Evolutionary conservation across 2,888 invertebrate genomes (phyloP), one percentile per base, ranked within the genome.

Genomic region (Ferrisia virgata): DNA sequence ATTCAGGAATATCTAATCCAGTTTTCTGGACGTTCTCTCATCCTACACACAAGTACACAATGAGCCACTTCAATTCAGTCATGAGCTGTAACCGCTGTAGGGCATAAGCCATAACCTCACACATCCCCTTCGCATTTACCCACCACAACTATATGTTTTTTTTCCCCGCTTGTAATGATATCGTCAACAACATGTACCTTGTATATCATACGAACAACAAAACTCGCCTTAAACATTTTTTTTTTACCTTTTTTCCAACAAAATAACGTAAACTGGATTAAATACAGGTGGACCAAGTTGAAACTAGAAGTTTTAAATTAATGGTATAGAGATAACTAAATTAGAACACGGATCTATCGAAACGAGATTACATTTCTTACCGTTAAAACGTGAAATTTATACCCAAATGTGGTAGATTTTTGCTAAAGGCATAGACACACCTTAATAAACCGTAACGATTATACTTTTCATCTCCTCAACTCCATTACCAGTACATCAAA

Each of bases 341-440:
- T 80, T 80, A 80, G 80, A 80, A 80, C 80, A 80, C 80, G 80
- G 80, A 80, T 80, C 80, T 80, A 80, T 53, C 33, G 80, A 80
- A 47, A 47, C 43, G 53, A 80, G 80, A 80, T 53, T 47, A 80
- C 80, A 47, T 80, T 80, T 80, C 80, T 47, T 76, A 28, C 53
- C 80, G 80, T 80, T 28, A 80, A 80, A 80, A 80, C 80, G 80
- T 43, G 80, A 76, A 80, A 80, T 80, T 80, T 80, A 80, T 47
- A 80, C 80, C 53, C 80, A 80, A 80, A 80, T 80, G 80, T 47
- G 53, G 80, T 80, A 40, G 80, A 80, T 80, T 80, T 80, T 80
- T 11, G 80, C 80, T 80, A 80, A 43, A 80, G 80, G 80, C 80
- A 13, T n/a, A 53, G 31, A 47, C 80, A 80, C 80, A 47, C 80